These are phyloP conservation scores for Cacajao melanocephalus DNA, from an alignment of 2,797 vertebrate genomes.

Conservation along the genomic window DNA sequence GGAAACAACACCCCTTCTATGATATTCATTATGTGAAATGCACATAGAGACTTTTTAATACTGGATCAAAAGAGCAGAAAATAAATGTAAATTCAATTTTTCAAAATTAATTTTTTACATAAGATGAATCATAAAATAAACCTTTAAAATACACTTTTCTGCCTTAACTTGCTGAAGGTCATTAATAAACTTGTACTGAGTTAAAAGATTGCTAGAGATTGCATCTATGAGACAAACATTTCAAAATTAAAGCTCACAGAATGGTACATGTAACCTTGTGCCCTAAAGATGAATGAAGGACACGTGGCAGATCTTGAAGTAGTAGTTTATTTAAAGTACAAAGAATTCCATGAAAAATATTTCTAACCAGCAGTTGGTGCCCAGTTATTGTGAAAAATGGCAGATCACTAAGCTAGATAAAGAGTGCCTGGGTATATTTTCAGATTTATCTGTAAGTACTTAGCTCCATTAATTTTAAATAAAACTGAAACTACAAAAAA, in stretches of 20 bases:
- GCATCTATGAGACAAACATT: slow-evolving; percentile 76
- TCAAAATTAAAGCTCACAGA: slow-evolving; percentile 77
- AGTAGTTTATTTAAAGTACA: slow-evolving; percentile 95
- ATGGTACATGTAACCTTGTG: slow-evolving; percentile 72
- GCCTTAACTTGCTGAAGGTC: slow-evolving; percentile 75
- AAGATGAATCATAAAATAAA: slow-evolving; percentile 64
- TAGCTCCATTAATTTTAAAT: slow-evolving; percentile 71
- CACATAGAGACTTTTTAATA: slow-evolving; percentile 65
- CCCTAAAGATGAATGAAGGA: slow-evolving; percentile 91
- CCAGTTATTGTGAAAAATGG: slow-evolving; percentile 89
- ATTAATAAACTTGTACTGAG: slow-evolving; percentile 78
- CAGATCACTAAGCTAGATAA: slow-evolving; percentile 90
- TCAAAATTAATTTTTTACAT: slow-evolving; percentile 73
- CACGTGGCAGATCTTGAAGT: slow-evolving; percentile 88
- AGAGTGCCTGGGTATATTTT: slow-evolving; percentile 88
- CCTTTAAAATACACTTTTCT: slow-evolving; percentile 62
- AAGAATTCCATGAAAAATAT: slow-evolving; percentile 92
- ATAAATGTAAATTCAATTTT: slow-evolving; percentile 56
- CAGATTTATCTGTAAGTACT: slow-evolving; percentile 89
- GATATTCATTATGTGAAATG: slow-evolving; percentile 62
- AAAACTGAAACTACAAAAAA: slow-evolving; percentile 39
- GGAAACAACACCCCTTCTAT: slow-evolving; percentile 73
- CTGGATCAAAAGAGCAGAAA: slow-evolving; percentile 49
- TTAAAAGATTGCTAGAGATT: slow-evolving; percentile 77
- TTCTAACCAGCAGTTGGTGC: slow-evolving; percentile 92